A percentile compares a stretch with the other conserved stretches of the same genome.
Conservation (phyloP, 2,797 vertebrate species). For the Emydoidea blandingii region DNA sequence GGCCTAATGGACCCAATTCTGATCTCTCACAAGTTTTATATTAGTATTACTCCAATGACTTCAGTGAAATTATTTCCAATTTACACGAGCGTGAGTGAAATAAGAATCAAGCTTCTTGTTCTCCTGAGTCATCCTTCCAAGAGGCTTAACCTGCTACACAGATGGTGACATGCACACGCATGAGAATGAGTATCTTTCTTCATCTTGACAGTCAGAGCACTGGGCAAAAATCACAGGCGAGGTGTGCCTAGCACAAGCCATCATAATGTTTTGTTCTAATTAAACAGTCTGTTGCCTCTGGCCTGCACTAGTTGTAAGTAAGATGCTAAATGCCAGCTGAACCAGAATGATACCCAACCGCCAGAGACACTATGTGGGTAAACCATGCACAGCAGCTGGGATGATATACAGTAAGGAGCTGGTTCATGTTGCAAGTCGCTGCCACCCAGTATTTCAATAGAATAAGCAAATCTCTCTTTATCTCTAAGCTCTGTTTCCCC, state of each 20-base stretch:
- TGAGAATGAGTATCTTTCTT: not conserved
- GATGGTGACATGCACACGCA: not conserved
- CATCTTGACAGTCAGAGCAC: not conserved
- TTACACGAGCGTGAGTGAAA: not conserved
- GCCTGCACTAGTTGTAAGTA: not conserved
- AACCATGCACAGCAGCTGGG: not conserved
- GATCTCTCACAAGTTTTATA: not conserved
- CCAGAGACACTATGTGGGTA: not conserved
- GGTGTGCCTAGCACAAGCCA: not conserved
- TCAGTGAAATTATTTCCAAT: not conserved
- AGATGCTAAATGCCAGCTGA: constrained; percentile 40
- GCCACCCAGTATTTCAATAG: not conserved
- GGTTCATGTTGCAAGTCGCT: constrained; percentile 18
- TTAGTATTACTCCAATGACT: not conserved
- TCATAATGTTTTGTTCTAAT: not conserved
- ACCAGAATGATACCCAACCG: not conserved
- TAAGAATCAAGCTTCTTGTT: not conserved
- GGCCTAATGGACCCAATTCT: not conserved
- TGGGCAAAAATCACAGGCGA: not conserved
- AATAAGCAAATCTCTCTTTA: constrained; percentile 23
- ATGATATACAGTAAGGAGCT: constrained; percentile 11
- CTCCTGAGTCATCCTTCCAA: not conserved
- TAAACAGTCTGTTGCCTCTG: not conserved
- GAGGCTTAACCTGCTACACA: not conserved
- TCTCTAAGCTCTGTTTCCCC: not conserved